Evolutionary conservation across 2,113 vertebrate genomes (phyloP).

Genomic region (Petroica traversi): DNA sequence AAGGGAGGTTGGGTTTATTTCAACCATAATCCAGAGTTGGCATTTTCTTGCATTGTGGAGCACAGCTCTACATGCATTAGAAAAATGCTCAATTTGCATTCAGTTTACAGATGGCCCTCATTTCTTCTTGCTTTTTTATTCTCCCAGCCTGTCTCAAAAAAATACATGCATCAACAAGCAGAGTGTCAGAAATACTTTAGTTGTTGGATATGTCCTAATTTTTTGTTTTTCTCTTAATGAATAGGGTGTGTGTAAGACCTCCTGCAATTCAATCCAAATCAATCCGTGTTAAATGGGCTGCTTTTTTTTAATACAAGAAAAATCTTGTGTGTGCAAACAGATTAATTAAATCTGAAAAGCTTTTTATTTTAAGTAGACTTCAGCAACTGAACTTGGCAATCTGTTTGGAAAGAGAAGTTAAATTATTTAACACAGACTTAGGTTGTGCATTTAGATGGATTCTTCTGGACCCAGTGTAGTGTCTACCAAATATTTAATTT

Average conservation of each 20-base stretch:
- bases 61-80: neutral
- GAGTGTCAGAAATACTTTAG: neutral
- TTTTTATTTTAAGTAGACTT: neutral
- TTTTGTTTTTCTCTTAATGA: neutral
- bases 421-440: neutral
- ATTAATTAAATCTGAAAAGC: neutral
- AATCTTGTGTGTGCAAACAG: neutral
- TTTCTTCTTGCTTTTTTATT: neutral
- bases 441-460: neutral
- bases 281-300: neutral
- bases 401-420: neutral
- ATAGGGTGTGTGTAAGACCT: neutral
- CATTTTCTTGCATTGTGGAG: neutral
- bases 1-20: neutral
- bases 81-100: neutral
- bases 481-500: neutral
- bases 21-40: neutral
- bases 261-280: neutral
- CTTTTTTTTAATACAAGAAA: neutral
- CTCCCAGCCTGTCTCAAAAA: neutral
- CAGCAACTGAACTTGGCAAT: neutral
- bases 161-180: neutral
- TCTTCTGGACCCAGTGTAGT: neutral
- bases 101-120: neutral
- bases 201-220: neutral